Evolutionary conservation across 2,797 vertebrate species (phyloP).

Genomic region (Neosalanx taihuensis): DNA sequence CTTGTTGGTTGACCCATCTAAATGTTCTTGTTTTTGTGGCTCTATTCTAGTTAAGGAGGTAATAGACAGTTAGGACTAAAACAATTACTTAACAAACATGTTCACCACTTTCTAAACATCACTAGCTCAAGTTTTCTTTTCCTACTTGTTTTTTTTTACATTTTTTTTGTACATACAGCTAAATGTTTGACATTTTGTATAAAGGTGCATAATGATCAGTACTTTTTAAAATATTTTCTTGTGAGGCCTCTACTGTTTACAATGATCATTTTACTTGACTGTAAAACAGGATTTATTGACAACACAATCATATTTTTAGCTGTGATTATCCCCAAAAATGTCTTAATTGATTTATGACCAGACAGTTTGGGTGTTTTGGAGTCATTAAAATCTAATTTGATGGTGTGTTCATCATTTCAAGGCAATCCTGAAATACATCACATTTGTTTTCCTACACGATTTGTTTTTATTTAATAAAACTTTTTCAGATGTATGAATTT

Average conservation of each 20-base stretch:
- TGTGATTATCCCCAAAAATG: conserved; percentile 1
- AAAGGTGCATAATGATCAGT: conserved; percentile 16
- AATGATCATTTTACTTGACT: conserved; percentile 41
- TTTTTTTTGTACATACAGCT: background rate
- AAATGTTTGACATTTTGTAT: conserved; percentile 24
- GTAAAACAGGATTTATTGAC: conserved; percentile 28
- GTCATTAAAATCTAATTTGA: background rate
- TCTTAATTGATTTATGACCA: conserved; percentile 12
- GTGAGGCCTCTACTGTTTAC: conserved; percentile 61
- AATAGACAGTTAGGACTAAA: conserved; percentile 4
- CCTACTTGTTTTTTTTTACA: too few relatives aligned
- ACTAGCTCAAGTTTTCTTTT: conserved; percentile 26
- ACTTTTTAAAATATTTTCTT: conserved; percentile 27
- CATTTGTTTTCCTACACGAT: conserved; percentile 44
- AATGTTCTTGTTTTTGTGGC: conserved; percentile 6
- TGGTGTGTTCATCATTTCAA: conserved; percentile 19
- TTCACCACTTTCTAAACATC: conserved; percentile 7
- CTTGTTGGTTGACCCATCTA: conserved; percentile 2
- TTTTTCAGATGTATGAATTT: background rate
- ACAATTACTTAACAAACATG: conserved; percentile 16
- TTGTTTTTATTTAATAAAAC: conserved; percentile 48
- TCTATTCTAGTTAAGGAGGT: background rate
- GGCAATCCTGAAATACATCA: conserved; percentile 60
- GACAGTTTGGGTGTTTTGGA: background rate
- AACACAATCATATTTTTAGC: conserved; percentile 21